phyloP scores from a whole-genome alignment of 2,888 invertebrate genomes.

The Nomada goodeniana region DNA sequence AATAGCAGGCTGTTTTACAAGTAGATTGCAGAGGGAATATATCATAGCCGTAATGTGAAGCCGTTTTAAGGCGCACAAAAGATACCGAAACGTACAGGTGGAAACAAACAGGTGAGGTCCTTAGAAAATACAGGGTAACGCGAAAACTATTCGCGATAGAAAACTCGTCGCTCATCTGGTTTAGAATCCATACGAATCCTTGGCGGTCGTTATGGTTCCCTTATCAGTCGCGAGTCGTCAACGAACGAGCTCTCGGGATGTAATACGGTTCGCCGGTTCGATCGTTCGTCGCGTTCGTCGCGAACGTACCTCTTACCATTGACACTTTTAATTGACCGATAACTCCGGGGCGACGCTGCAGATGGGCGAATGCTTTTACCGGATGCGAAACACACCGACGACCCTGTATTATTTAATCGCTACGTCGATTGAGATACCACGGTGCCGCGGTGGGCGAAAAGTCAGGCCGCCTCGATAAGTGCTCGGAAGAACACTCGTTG shows the following conservation, averaged over 20 bases:
- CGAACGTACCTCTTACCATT: slow-evolving; percentile 14
- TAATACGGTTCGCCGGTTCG: neutral
- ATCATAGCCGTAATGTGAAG: too few relatives aligned
- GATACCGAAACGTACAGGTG: too few relatives aligned
- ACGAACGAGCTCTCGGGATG: slow-evolving; percentile 29
- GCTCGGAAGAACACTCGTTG: slow-evolving; percentile 45
- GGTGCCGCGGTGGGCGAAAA: neutral
- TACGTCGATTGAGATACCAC: slow-evolving; percentile 52
- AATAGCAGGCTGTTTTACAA: too few relatives aligned
- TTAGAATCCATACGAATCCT: neutral
- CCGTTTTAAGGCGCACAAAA: too few relatives aligned
- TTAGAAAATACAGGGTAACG: neutral
- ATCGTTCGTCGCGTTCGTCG: slow-evolving; percentile 19
- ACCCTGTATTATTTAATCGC: slow-evolving; percentile 54
- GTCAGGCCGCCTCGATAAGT: slow-evolving; percentile 42
- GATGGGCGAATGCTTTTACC: slow-evolving; percentile 61
- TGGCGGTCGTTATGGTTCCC: slow-evolving; percentile 17
- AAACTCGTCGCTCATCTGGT: neutral
- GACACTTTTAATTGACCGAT: slow-evolving; percentile 45
- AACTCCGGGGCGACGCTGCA: slow-evolving; percentile 22
- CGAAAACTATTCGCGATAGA: neutral
- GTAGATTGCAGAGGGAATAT: too few relatives aligned
- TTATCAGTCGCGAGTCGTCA: slow-evolving; percentile 34
- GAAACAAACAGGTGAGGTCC: too few relatives aligned
- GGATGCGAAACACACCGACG: slow-evolving; percentile 31